Percentiles rank a stretch among this genome's conserved stretches.
Conservation (phyloP, 2,888 invertebrate species). For the Orchesella flavescens region DNA sequence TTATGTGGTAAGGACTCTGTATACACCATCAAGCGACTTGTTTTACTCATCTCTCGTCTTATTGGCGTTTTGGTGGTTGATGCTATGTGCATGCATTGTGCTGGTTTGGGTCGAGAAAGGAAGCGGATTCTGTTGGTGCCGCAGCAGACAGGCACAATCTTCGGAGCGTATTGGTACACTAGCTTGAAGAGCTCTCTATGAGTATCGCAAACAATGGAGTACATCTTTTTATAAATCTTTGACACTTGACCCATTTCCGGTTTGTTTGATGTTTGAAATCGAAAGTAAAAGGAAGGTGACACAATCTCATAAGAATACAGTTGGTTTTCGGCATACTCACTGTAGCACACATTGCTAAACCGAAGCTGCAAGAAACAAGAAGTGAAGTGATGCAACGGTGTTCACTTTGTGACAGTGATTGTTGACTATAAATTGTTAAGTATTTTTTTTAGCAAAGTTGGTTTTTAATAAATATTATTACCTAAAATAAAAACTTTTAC, state of each 20-base stretch:
- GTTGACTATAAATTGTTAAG: background rate
- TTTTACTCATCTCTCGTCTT: conserved; percentile 1
- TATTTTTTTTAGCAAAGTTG: background rate
- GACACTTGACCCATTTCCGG: conserved; percentile 59
- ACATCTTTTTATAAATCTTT: conserved; percentile 24
- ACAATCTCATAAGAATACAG: no score
- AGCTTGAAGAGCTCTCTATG: conserved; percentile 26
- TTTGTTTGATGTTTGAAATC: conserved; percentile 20
- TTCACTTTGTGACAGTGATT: conserved; percentile 5
- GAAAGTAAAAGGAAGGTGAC: background rate
- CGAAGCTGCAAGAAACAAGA: no score
- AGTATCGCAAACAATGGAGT: background rate
- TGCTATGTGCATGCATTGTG: conserved; percentile 19
- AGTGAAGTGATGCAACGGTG: no score
- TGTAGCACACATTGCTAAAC: background rate
- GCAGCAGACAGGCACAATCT: conserved; percentile 55
- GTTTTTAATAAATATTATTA: no score
- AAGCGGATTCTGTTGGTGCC: conserved; percentile 56
- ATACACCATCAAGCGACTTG: background rate
- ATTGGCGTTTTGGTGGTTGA: conserved; percentile 49
- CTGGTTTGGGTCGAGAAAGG: conserved; percentile 51
- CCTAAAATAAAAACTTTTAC: no score
- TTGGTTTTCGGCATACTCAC: no score
- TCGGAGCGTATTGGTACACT: conserved; percentile 55
- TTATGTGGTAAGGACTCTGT: background rate